phyloP scores from a whole-genome alignment of 1,140 invertebrate species.

The Pseudobourletiella spinata region DNA sequence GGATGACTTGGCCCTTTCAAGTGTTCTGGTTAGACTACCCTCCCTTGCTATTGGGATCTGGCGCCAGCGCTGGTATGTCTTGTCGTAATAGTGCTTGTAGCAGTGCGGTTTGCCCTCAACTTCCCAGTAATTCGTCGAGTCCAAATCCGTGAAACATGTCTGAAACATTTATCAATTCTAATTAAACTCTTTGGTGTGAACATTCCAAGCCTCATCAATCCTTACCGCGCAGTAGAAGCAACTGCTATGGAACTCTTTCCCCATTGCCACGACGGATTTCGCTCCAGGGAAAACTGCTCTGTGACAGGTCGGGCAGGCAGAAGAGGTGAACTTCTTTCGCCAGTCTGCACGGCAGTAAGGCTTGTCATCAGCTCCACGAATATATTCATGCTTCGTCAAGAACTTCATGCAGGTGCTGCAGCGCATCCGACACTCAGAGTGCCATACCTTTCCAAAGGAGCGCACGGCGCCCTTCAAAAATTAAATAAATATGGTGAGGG shows the following conservation, averaged over 20 bases:
- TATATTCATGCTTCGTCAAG: constrained; percentile 17
- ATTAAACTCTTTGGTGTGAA: neutral
- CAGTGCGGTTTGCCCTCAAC: constrained; percentile 12
- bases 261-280: constrained; percentile 50
- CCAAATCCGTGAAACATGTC: constrained; percentile 9
- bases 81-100: constrained; percentile 18
- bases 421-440: constrained; percentile 50
- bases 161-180: neutral
- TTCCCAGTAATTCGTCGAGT: constrained; percentile 8
- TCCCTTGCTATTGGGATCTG: neutral
- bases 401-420: constrained; percentile 19
- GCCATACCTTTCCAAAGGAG: constrained; percentile 58
- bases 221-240: constrained; percentile 43
- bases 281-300: neutral
- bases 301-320: constrained; percentile 55
- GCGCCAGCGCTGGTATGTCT: constrained; percentile 1
- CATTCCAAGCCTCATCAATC: neutral
- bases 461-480: constrained; percentile 42
- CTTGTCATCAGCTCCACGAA: constrained; percentile 43
- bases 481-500: constrained; percentile 4
- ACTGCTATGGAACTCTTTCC: constrained; percentile 58
- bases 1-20: neutral
- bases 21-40: neutral
- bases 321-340: constrained; percentile 54
- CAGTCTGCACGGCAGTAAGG: constrained; percentile 66